Percentiles rank a stretch among this genome's conserved stretches.
phyloP scores from a whole-genome alignment of 2,113 vertebrate species.

The Hippoglossus stenolepis region DNA sequence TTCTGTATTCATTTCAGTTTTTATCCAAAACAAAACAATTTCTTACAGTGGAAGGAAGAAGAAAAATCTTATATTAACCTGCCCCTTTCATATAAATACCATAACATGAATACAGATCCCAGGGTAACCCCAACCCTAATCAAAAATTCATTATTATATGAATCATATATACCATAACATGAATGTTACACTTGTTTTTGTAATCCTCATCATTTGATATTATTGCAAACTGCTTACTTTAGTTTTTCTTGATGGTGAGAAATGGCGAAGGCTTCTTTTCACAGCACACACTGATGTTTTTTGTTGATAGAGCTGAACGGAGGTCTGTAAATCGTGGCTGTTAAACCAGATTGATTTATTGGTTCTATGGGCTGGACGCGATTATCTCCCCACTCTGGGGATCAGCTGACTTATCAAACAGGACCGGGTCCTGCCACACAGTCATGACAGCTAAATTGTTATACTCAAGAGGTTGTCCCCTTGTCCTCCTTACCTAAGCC shows the following conservation, averaged over 20 bases:
- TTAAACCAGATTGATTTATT: constrained; percentile 96
- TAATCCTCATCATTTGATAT: too few species aligned
- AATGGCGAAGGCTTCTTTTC: constrained; percentile 82
- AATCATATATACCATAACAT: too few species aligned
- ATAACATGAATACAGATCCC: too few species aligned
- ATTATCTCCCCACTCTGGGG: constrained; percentile 90
- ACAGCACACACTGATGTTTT: constrained; percentile 72
- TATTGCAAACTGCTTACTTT: not conserved
- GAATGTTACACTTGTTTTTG: too few species aligned
- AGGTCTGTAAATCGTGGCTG: constrained; percentile 85
- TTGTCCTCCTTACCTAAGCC: constrained; percentile 73
- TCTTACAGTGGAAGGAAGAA: too few species aligned
- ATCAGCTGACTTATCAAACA: constrained; percentile 85
- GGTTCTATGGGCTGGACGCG: constrained; percentile 86
- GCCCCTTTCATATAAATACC: too few species aligned
- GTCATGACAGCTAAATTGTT: constrained; percentile 86
- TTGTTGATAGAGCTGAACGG: constrained; percentile 85
- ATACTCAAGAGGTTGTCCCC: constrained; percentile 81
- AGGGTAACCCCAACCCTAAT: too few species aligned
- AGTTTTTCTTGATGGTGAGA: constrained; percentile 41
- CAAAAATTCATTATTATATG: too few species aligned
- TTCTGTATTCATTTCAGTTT: not conserved
- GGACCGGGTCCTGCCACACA: constrained; percentile 85
- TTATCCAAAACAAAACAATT: too few species aligned
- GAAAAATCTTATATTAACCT: too few species aligned